A percentile compares a stretch with the other conserved stretches of the same genome.
These are phyloP conservation scores for Papilio demoleus DNA, from an alignment of 2,888 invertebrate genomes.

Conservation along the genomic window DNA sequence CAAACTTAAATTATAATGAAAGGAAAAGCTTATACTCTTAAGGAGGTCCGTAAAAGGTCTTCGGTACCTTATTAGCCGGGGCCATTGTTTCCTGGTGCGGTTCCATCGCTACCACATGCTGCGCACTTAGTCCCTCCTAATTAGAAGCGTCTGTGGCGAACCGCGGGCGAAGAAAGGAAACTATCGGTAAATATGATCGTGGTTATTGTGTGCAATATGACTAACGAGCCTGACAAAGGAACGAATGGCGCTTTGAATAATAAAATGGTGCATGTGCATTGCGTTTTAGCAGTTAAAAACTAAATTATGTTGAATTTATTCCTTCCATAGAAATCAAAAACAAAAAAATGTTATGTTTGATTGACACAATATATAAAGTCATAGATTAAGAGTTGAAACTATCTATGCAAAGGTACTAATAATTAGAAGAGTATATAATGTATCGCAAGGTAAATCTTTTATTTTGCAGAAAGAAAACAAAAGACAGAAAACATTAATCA, in stretches of 20 bases:
- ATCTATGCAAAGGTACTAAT: not conserved
- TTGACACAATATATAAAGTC: too few species aligned
- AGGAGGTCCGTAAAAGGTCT: conserved; percentile 41
- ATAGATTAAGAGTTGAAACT: not conserved
- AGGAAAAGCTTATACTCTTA: conserved; percentile 9
- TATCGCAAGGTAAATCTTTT: conserved; percentile 6
- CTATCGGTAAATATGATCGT: conserved; percentile 39
- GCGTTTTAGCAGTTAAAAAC: not conserved
- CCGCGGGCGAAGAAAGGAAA: conserved; percentile 39
- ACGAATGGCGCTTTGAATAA: conserved; percentile 32
- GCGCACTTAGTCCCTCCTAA: conserved; percentile 60
- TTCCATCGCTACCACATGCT: conserved; percentile 62
- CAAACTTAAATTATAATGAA: conserved; percentile 14
- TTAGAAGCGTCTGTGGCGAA: conserved; percentile 58
- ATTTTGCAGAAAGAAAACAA: conserved; percentile 20
- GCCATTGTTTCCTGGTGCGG: conserved; percentile 65
- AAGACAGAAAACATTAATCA: conserved; percentile 34
- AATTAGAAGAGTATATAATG: not conserved
- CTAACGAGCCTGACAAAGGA: conserved; percentile 37
- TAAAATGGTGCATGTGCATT: conserved; percentile 19
- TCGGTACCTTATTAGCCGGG: conserved; percentile 58
- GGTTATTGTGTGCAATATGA: conserved; percentile 33
- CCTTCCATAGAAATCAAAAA: too few species aligned
- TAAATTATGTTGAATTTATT: too few species aligned
- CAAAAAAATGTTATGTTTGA: too few species aligned